Evolutionary conservation across 2,797 vertebrate species (phyloP).

Genomic region (Xyrichtys novacula): DNA sequence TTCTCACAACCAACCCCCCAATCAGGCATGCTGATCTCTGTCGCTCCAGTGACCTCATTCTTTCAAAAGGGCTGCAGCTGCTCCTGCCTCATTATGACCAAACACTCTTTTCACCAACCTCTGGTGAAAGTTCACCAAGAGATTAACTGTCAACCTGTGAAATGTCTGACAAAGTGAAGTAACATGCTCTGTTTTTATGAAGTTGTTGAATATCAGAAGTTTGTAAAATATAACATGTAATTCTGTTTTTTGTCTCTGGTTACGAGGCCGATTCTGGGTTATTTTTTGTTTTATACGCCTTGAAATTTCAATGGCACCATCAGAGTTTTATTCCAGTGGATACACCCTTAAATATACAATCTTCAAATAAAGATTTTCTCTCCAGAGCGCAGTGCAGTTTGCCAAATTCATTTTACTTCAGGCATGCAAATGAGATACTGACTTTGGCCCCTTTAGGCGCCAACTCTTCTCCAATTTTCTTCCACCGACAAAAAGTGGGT

Average conservation of each 20-base stretch:
- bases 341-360: constrained; percentile 43
- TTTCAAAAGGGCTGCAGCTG: constrained; percentile 84
- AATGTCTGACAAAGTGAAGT: constrained; percentile 33
- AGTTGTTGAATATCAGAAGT: constrained; percentile 4
- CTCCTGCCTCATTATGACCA: constrained; percentile 80
- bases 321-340: constrained; percentile 49
- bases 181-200: background rate
- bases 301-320: constrained; percentile 30
- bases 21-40: constrained; percentile 81
- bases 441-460: constrained; percentile 34
- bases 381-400: constrained; percentile 52
- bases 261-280: constrained; percentile 11
- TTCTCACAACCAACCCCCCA: constrained; percentile 61
- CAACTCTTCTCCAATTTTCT: constrained; percentile 53
- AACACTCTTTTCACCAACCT: constrained; percentile 76
- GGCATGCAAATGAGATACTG: constrained; percentile 63
- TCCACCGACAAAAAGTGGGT: constrained; percentile 32
- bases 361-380: constrained; percentile 47
- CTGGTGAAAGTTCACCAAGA: constrained; percentile 64
- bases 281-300: constrained; percentile 28
- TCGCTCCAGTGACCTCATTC: constrained; percentile 84
- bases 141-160: constrained; percentile 59
- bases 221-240: background rate
- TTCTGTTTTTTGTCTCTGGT: constrained; percentile 22
- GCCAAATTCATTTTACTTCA: constrained; percentile 60